Conservation (phyloP, 2,888 invertebrate species). For the Cyrtodaria siliqua region DNA sequence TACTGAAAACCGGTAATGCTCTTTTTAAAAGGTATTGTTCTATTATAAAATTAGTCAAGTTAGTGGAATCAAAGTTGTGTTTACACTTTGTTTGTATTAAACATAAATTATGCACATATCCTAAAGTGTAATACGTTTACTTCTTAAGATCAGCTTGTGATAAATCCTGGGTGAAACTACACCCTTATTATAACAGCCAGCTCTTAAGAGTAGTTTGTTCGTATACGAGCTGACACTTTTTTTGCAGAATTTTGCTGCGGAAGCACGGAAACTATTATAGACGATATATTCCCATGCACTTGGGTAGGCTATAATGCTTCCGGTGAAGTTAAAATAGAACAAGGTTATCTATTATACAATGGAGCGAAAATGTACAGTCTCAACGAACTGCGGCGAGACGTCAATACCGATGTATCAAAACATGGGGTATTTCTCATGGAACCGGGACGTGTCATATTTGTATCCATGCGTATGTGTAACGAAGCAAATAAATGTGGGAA, state of each 20-base stretch:
- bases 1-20: too few relatives aligned
- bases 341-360: slow-evolving; percentile 48
- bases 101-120: too few relatives aligned
- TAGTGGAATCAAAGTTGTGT: too few relatives aligned
- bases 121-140: too few relatives aligned
- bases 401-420: background rate
- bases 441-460: slow-evolving; percentile 64
- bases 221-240: too few relatives aligned
- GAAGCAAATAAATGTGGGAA: slow-evolving; percentile 59
- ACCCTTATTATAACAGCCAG: too few relatives aligned
- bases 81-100: too few relatives aligned
- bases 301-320: slow-evolving; percentile 55
- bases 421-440: slow-evolving; percentile 57
- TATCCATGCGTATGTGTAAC: slow-evolving; percentile 62
- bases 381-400: slow-evolving; percentile 35
- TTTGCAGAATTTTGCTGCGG: slow-evolving; percentile 60
- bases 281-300: slow-evolving; percentile 59
- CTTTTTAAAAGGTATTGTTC: too few relatives aligned
- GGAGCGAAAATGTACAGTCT: slow-evolving; percentile 27
- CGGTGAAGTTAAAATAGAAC: slow-evolving; percentile 42
- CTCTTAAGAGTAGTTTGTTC: too few relatives aligned
- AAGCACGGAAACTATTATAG: slow-evolving; percentile 21
- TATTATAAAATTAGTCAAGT: too few relatives aligned
- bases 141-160: too few relatives aligned
- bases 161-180: too few relatives aligned